These are phyloP conservation scores for Gryllus longicercus DNA, from an alignment of 2,888 invertebrate species.

Conservation along the genomic window DNA sequence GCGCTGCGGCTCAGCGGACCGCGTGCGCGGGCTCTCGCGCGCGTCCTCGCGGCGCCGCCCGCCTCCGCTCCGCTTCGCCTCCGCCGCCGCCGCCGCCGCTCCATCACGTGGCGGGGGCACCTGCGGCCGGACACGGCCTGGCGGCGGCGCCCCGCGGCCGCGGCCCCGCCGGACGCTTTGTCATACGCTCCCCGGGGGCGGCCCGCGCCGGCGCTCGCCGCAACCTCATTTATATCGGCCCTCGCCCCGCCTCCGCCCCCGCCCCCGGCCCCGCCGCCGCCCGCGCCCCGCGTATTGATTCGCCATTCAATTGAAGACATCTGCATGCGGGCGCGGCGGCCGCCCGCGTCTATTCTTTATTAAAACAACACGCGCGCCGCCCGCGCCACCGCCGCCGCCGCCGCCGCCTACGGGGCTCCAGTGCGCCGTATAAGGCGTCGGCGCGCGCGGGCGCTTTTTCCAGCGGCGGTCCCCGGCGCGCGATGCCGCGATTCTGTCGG, in stretches of 20 bases:
- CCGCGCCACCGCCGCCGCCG: neutral
- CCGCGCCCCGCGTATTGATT: conserved; percentile 17
- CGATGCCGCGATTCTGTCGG: too few relatives aligned
- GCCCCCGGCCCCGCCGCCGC: conserved; percentile 3
- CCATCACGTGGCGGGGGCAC: neutral
- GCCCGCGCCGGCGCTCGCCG: neutral
- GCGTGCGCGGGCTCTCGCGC: conserved; percentile 8
- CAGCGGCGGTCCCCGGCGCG: too few relatives aligned
- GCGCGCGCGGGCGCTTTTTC: too few relatives aligned
- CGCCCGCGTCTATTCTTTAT: conserved; percentile 10
- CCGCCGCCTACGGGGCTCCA: neutral
- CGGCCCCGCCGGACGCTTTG: conserved; percentile 17
- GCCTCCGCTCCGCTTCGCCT: neutral
- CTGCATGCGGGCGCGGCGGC: neutral
- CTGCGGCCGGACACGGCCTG: neutral
- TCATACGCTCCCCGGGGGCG: neutral
- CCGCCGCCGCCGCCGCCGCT: neutral
- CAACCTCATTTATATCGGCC: conserved; percentile 17
- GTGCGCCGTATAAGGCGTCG: too few relatives aligned
- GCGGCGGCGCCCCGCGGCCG: conserved; percentile 1
- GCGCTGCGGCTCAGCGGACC: neutral
- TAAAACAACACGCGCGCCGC: neutral
- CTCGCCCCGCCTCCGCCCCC: neutral
- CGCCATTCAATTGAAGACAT: conserved; percentile 17
- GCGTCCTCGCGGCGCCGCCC: neutral